Base-by-base conservation (phyloP, 1,140 invertebrate species). In the Halesus radiatus region DNA sequence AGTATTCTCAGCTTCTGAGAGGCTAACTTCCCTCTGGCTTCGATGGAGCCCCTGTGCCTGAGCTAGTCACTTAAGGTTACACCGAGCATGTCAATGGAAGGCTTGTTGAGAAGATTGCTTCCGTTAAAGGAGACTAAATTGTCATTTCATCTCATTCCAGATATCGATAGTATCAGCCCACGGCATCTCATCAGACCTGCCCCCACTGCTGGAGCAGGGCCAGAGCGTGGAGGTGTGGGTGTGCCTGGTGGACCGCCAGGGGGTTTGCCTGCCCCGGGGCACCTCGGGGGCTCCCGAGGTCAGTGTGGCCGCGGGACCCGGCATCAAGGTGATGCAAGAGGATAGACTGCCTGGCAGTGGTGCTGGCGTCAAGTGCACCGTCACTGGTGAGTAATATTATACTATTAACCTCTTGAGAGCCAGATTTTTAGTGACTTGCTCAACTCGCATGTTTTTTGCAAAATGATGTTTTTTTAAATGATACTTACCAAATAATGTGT, bases 201-300 rank as follows among this genome's bases (percentile, higher is more conserved):
- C 79, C 15, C 58, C 64, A 13, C 62, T 83, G 15, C 76, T 83
- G 7, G 82, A 83, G 76, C 68, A 77, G 5, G 80, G 80, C 7
- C 72, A 77, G n/a, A 62, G 8, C 22, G 77, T 77, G n/a, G 53
- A 62, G 16, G 78, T 80, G 56, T 23, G 52, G 20, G 82, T 83
- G 18, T 56, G 58, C 10, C 60, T 81, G 50, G 70, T 56, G 37
- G 78, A 81, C 60, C 18, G 58, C 10, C 8, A 6, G 20, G 82
- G 82, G 7, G 37, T 29, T 8, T 18, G 18, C 13, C 45, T 83
- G 22, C 66, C 74, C 10, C 58, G 26, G 32, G 56, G 16, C 20
- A 64, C 18, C 16, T 13, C 50, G 23, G 80, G 82, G 4, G 82
- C 80, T 5, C 82, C 82, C 8, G n/a, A 23, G 18, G 18, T 83